Evolutionary conservation across 2,888 invertebrate species (phyloP).

Genomic region (Resseliella maxima): DNA sequence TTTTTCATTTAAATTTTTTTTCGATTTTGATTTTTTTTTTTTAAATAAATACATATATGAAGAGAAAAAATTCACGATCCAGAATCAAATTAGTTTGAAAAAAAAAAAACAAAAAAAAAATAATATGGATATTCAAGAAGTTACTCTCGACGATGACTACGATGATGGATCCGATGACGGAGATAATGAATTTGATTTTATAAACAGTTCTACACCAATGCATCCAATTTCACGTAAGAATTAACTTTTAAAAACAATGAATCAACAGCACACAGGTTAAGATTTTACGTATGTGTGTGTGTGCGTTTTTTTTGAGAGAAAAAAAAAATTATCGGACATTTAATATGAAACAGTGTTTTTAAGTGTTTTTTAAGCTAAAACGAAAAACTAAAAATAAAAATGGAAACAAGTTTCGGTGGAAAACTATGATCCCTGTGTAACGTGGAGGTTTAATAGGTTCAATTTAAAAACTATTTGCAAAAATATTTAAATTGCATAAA

Average conservation of each 20-base stretch:
- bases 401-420: not conserved
- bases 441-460: not conserved
- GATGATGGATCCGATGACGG: constrained; percentile 81
- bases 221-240: constrained; percentile 61
- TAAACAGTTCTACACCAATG: constrained; percentile 69
- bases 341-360: not conserved
- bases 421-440: not conserved
- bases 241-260: not conserved
- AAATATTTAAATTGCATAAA: not conserved
- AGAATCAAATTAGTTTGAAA: not conserved
- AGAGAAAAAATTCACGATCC: not conserved
- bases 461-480: not conserved
- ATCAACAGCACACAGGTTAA: not conserved
- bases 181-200: constrained; percentile 73
- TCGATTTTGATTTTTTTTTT: too few species aligned
- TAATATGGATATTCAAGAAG: constrained; percentile 66
- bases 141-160: constrained; percentile 75
- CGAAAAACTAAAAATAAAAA: not conserved
- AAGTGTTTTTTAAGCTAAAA: too few species aligned
- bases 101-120: not conserved
- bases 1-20: too few species aligned
- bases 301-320: not conserved
- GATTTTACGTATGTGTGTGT: not conserved
- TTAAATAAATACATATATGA: not conserved
- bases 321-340: not conserved